Conservation (phyloP, 1,140 invertebrate genomes). For the Solenopsis invicta region DNA sequence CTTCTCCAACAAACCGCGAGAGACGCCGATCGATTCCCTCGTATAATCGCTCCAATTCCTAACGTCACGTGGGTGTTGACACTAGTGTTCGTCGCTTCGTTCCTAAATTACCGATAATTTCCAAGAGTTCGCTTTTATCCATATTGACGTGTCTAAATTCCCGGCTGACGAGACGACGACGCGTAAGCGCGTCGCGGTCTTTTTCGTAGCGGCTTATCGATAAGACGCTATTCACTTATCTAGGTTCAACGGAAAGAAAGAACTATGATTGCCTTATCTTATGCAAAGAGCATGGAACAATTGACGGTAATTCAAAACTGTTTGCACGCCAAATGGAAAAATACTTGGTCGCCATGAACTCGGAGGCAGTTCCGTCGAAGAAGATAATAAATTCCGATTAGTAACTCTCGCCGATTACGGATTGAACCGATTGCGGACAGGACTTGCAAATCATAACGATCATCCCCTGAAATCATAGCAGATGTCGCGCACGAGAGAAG, state of each 20-base stretch:
- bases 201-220: not conserved
- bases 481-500: not conserved
- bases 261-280: not conserved
- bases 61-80: not conserved
- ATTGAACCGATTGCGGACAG: not conserved
- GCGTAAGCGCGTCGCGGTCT: too few relatives aligned
- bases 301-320: not conserved
- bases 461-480: not conserved
- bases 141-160: not conserved
- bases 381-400: too few relatives aligned
- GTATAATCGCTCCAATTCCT: constrained; percentile 3
- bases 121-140: not conserved
- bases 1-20: not conserved
- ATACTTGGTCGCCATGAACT: too few relatives aligned
- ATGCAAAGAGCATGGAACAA: constrained; percentile 9
- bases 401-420: not conserved
- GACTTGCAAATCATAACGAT: not conserved
- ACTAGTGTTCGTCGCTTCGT: too few relatives aligned
- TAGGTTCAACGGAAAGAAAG: not conserved
- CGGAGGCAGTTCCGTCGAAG: too few relatives aligned
- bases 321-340: not conserved
- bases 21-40: not conserved
- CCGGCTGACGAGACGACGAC: not conserved
- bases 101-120: not conserved
- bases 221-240: not conserved